Conservation (phyloP, 2,888 invertebrate species). For the Amaurobius ferox region DNA sequence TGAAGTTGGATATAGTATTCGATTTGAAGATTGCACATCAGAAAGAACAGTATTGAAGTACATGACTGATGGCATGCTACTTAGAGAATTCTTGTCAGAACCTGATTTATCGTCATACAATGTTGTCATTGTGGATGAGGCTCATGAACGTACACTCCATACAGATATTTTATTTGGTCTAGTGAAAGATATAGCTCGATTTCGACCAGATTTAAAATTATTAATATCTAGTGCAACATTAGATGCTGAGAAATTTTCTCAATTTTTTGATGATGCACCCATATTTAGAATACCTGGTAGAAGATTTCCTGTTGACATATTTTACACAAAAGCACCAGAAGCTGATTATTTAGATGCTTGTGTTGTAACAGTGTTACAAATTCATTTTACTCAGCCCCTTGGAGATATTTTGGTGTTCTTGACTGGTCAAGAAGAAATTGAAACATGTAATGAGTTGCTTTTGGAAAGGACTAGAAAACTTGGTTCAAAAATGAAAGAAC, state of each 20-base stretch:
- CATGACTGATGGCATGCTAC: conserved; percentile 99
- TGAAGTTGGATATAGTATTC: conserved; percentile 85
- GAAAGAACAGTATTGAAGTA: conserved; percentile 97
- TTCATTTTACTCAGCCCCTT: conserved; percentile 96
- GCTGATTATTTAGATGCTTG: conserved; percentile 99
- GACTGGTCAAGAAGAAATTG: conserved; percentile 84
- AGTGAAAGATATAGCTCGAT: conserved; percentile 93
- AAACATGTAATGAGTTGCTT: conserved; percentile 80
- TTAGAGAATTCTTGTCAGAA: conserved; percentile 97
- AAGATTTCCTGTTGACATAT: conserved; percentile 97
- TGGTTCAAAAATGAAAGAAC: conserved; percentile 94
- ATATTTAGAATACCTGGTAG: conserved; percentile 98
- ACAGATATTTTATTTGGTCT: conserved; percentile 98
- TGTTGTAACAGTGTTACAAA: conserved; percentile 97
- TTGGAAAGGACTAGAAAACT: conserved; percentile 89
- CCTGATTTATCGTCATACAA: conserved; percentile 96
- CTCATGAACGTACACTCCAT: conserved; percentile 98
- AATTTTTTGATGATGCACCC: conserved; percentile 98
- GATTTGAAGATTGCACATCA: conserved; percentile 99
- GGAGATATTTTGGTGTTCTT: conserved; percentile 98
- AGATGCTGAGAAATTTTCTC: conserved; percentile 98
- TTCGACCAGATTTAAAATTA: conserved; percentile 94
- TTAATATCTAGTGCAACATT: conserved; percentile 98
- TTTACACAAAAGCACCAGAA: conserved; percentile 99
- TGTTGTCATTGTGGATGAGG: conserved; percentile 99